Conservation (phyloP, 1,140 invertebrate genomes). For the Rhysida immarginata region DNA sequence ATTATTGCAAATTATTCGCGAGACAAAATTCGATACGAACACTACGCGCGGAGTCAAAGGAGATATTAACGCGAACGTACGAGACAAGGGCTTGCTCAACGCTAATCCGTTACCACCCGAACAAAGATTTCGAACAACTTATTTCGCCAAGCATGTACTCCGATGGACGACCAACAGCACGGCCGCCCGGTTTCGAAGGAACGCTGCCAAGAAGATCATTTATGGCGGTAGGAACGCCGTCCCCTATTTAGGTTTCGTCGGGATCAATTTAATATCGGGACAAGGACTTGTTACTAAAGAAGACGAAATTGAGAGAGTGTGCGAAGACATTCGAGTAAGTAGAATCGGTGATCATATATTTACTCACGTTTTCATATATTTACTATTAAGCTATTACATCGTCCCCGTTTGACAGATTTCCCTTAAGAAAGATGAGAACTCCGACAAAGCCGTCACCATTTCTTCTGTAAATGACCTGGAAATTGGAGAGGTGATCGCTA, state of each 20-base stretch:
- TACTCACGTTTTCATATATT: too few species aligned
- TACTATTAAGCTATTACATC: constrained; percentile 9
- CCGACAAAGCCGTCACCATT: too few species aligned
- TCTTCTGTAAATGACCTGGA: constrained; percentile 41
- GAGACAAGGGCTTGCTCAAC: too few species aligned
- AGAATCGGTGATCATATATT: not conserved
- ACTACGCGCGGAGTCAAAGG: too few species aligned
- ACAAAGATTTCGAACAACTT: too few species aligned
- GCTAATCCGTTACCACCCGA: too few species aligned
- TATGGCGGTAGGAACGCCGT: constrained; percentile 43
- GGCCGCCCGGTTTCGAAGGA: constrained; percentile 42
- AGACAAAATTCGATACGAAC: too few species aligned
- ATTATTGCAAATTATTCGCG: too few species aligned
- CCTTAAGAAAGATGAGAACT: constrained; percentile 10
- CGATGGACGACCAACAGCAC: not conserved
- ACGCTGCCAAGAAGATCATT: constrained; percentile 43
- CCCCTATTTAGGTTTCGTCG: constrained; percentile 57
- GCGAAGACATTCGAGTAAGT: constrained; percentile 55
- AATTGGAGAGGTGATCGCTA: constrained; percentile 53
- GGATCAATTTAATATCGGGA: constrained; percentile 53
- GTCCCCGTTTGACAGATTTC: constrained; percentile 11
- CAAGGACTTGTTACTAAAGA: constrained; percentile 55
- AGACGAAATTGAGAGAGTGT: constrained; percentile 58
- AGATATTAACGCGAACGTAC: too few species aligned
- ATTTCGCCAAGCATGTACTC: too few species aligned